A percentile compares a stretch with the other conserved stretches of the same genome.
Conservation (phyloP, 2,113 vertebrate genomes). For the Proteles cristata region DNA sequence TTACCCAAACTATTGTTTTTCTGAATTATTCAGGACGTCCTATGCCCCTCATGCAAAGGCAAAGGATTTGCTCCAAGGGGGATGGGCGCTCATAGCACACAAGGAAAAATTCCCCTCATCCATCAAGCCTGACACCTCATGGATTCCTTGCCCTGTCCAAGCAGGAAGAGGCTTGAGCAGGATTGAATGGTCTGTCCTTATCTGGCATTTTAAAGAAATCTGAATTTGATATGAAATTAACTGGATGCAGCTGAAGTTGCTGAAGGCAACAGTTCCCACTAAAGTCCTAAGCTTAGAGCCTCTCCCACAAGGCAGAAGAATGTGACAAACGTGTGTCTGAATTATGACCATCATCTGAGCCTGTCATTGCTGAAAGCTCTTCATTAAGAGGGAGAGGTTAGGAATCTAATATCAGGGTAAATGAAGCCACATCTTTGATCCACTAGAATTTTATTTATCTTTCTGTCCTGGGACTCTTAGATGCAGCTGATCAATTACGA, state of each 20-base stretch:
- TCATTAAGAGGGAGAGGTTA: not conserved
- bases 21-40: not conserved
- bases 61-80: not conserved
- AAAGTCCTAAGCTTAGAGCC: not conserved
- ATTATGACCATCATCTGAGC: not conserved
- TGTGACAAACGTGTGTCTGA: not conserved
- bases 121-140: constrained; percentile 51
- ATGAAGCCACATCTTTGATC: not conserved
- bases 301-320: not conserved
- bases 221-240: constrained; percentile 64
- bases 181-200: constrained; percentile 10
- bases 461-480: not conserved
- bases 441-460: not conserved
- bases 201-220: constrained; percentile 67
- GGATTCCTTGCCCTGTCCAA: constrained; percentile 43
- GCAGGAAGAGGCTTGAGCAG: constrained; percentile 38
- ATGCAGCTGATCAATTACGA: not conserved
- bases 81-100: not conserved
- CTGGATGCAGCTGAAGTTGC: constrained; percentile 27
- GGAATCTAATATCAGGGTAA: not conserved
- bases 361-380: not conserved
- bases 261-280: not conserved
- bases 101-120: constrained; percentile 59
- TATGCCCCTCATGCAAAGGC: not conserved
- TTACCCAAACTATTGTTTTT: not conserved